phyloP scores from a whole-genome alignment of 2,888 invertebrate genomes.

The Cactoblastis cactorum region DNA sequence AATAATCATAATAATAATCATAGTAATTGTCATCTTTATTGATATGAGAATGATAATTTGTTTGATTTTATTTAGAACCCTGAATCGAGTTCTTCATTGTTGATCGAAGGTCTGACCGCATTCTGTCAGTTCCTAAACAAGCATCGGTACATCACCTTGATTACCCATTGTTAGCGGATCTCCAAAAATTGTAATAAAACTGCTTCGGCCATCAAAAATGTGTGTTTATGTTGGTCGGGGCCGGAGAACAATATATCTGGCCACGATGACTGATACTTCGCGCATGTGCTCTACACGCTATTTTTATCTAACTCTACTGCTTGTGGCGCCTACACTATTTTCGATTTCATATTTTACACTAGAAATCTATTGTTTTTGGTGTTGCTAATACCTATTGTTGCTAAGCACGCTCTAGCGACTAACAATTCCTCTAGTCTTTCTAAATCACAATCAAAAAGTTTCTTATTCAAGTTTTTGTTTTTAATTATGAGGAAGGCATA shows the following conservation, averaged over 20 bases:
- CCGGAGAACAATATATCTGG: constrained; percentile 47
- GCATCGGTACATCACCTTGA: too few relatives aligned
- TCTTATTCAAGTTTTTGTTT: too few relatives aligned
- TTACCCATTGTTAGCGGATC: background rate
- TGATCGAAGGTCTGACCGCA: too few relatives aligned
- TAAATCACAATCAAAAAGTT: background rate
- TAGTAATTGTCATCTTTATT: too few relatives aligned
- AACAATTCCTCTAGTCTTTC: background rate
- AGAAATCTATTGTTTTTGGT: constrained; percentile 7
- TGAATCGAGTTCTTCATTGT: too few relatives aligned
- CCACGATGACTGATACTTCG: constrained; percentile 53
- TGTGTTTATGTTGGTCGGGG: constrained; percentile 27
- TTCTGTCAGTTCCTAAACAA: too few relatives aligned
- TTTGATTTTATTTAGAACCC: too few relatives aligned
- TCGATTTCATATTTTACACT: constrained; percentile 24
- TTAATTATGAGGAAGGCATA: too few relatives aligned
- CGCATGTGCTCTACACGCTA: constrained; percentile 41
- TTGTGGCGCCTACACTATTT: constrained; percentile 40
- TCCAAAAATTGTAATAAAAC: constrained; percentile 32
- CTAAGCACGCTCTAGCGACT: background rate
- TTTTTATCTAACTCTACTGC: constrained; percentile 44
- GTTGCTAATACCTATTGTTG: background rate
- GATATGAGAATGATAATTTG: too few relatives aligned
- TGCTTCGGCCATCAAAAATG: constrained; percentile 31
- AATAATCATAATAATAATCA: too few relatives aligned